Conservation (phyloP, 1,140 invertebrate species). For the Batillaria attramentaria region DNA sequence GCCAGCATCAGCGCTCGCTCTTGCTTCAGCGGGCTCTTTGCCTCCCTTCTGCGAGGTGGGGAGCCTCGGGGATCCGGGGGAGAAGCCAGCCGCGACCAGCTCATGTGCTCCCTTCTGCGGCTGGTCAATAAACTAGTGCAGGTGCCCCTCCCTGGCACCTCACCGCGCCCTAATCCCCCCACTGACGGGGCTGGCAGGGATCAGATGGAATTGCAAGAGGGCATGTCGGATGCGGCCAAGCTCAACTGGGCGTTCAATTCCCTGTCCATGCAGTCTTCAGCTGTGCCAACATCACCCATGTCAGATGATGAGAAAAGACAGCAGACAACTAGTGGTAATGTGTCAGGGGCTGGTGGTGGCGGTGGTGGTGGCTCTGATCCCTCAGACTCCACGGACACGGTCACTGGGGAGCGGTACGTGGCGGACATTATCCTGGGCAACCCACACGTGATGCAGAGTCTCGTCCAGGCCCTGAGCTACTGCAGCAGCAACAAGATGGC, state of each 20-base stretch:
- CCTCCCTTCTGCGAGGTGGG: slow-evolving; percentile 78
- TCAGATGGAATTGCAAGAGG: slow-evolving; percentile 41
- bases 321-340: slow-evolving; percentile 50
- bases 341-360: slow-evolving; percentile 6
- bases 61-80: slow-evolving; percentile 74
- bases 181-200: neutral
- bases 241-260: slow-evolving; percentile 56
- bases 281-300: slow-evolving; percentile 34
- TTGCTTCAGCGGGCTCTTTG: slow-evolving; percentile 78
- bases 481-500: slow-evolving; percentile 77
- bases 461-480: slow-evolving; percentile 77
- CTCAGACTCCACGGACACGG: neutral
- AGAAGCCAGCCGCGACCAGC: slow-evolving; percentile 78
- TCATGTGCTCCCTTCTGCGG: slow-evolving; percentile 81
- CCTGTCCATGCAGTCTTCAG: slow-evolving; percentile 36
- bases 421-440: slow-evolving; percentile 68
- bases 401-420: slow-evolving; percentile 45
- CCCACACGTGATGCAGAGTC: slow-evolving; percentile 82
- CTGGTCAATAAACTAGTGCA: slow-evolving; percentile 74
- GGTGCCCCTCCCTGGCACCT: slow-evolving; percentile 31
- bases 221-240: slow-evolving; percentile 57
- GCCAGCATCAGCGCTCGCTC: slow-evolving; percentile 70
- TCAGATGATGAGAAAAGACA: slow-evolving; percentile 66
- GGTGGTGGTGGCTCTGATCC: neutral
- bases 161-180: neutral